Evolutionary conservation across 2,113 vertebrate genomes (phyloP).

Genomic region (Daubentonia madagascariensis): DNA sequence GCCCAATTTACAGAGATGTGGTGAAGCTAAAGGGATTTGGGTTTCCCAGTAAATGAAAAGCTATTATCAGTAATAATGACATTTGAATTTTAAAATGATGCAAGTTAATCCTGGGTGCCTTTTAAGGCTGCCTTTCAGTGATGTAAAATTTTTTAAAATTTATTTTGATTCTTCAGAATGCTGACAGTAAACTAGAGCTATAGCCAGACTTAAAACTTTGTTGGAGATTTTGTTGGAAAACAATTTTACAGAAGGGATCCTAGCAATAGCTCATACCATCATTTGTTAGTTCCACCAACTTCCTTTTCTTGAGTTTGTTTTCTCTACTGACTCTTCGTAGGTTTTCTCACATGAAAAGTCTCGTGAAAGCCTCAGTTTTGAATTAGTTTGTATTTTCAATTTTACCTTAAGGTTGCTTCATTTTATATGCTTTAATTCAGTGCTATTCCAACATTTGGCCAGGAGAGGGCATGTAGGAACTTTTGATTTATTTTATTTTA

Average conservation of each 20-base stretch:
- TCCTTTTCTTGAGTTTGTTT: neutral
- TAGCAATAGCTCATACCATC: neutral
- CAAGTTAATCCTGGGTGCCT: neutral
- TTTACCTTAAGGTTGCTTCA: neutral
- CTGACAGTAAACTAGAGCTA: neutral
- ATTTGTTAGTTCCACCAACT: neutral
- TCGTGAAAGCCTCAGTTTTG: neutral
- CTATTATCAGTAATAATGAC: neutral
- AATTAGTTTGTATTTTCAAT: neutral
- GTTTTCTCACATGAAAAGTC: neutral
- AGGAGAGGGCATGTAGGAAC: neutral
- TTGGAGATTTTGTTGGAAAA: neutral
- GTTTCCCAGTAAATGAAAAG: neutral
- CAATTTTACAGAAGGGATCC: neutral
- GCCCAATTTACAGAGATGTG: neutral
- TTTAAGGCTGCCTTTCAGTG: neutral
- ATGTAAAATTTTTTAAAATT: neutral
- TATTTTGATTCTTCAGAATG: neutral
- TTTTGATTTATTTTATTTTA: neutral
- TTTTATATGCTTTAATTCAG: neutral
- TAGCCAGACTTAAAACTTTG: neutral
- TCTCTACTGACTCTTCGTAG: neutral
- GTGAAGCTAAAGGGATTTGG: neutral
- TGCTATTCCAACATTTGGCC: neutral
- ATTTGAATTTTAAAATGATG: slow-evolving; percentile 27